These are phyloP conservation scores for Empidonax traillii DNA, from an alignment of 2,113 vertebrate genomes.

Conservation along the genomic window DNA sequence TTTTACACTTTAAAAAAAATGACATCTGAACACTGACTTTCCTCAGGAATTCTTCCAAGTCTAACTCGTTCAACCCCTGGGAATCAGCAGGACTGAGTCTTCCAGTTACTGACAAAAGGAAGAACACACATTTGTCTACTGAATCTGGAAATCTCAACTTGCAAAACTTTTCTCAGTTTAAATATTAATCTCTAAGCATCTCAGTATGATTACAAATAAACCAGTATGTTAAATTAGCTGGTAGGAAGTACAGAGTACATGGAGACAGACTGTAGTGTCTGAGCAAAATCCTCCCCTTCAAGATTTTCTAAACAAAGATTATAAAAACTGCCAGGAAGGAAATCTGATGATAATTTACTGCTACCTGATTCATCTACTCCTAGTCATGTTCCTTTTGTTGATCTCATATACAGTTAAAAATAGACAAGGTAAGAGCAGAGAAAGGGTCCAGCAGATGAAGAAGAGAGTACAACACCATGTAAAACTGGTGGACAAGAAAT, in stretches of 20 bases:
- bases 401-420: neutral
- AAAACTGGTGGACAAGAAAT: neutral
- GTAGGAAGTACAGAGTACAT: neutral
- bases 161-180: neutral
- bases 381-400: neutral
- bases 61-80: neutral
- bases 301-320: neutral
- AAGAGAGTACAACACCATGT: neutral
- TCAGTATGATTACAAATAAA: neutral
- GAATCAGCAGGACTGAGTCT: constrained; percentile 33
- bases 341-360: neutral
- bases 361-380: neutral
- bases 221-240: neutral
- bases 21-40: constrained; percentile 27
- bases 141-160: constrained; percentile 15
- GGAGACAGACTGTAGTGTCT: neutral
- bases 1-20: constrained; percentile 34
- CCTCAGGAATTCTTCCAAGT: neutral
- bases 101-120: constrained; percentile 28
- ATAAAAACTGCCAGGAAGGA: neutral
- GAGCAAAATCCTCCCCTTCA: neutral
- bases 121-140: neutral
- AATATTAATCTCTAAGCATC: constrained; percentile 21
- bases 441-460: neutral
- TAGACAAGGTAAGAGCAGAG: neutral